Evolutionary conservation across 2,888 invertebrate genomes (phyloP).

Genomic region (Cataglyphis livida): DNA sequence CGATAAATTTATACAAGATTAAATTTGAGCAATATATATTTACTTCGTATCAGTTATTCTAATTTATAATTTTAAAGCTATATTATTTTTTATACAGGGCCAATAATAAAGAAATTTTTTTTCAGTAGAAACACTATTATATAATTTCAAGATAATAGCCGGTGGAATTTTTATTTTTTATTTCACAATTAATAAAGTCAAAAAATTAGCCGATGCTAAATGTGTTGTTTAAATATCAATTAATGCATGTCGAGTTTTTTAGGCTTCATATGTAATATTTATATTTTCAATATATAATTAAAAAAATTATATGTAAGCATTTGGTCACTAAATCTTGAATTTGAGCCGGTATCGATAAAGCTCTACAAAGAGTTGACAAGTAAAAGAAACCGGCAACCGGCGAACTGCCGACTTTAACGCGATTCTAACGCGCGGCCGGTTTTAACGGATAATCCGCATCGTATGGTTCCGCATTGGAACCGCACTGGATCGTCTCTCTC

Average conservation of each 20-base stretch:
- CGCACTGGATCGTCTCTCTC: conserved; percentile 15
- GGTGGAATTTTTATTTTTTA: neutral
- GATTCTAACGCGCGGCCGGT: conserved; percentile 56
- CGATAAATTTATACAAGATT: neutral
- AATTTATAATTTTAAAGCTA: too few species aligned
- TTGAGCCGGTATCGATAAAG: too few species aligned
- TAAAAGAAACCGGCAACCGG: neutral
- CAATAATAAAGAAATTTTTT: too few species aligned
- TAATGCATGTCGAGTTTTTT: neutral
- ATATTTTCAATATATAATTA: neutral
- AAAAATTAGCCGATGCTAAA: neutral
- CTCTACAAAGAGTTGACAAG: neutral
- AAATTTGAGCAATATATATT: too few species aligned
- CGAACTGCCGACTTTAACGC: conserved; percentile 45
- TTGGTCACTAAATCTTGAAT: neutral
- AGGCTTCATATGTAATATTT: neutral
- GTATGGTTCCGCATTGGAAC: conserved; percentile 30
- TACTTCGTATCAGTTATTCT: too few species aligned
- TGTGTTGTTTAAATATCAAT: neutral
- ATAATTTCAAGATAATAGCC: neutral
- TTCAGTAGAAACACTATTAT: neutral
- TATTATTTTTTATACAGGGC: too few species aligned
- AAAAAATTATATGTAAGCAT: neutral
- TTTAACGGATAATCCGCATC: conserved; percentile 65
- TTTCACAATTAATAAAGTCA: neutral